Base-by-base conservation (phyloP, 2,888 invertebrate genomes). In the Dryobotodes eremita region DNA sequence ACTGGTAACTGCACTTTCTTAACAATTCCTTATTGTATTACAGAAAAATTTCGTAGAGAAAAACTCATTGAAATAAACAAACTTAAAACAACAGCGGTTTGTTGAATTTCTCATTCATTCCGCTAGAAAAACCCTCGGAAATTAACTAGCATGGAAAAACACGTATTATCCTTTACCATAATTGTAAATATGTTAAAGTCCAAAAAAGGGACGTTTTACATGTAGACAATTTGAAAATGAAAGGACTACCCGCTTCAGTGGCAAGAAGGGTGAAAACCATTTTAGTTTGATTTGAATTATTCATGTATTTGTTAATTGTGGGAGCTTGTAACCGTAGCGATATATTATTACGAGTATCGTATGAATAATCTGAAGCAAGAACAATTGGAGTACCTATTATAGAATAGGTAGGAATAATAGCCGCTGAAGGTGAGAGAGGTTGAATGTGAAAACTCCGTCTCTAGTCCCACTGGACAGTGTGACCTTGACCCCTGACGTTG, bases 251-350 rank as follows among this genome's bases (percentile, higher is more conserved):
- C 72, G 48, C 26, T 50, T 62, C 46, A 75, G 71, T 53, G 31
- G 50, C 64, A 53, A 46, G 76, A 77, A 79, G 68, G 77, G 71
- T 77, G 48, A 64, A 74, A 77, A 76, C 77, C 70, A 75, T 87
- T 85, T 75, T 61, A 74, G 72, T 77, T 77, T 50, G 64, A 68
- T 77, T 68, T 86, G 69, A 87, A 86, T 87, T 50, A 86, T 86
- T 87, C 81, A 86, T 87, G 64, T 65, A 72, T 48, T 36, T 70
- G 69, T 83, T 77, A 75, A 83, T 77, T 75, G 71, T 79, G 55
- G 76, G 53, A 26, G 23, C 26, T 69, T 69, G 86, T 83, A 59
- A 71, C 31, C 36, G 5, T 71, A 23, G 55, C 15, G 23, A 62
- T 79, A 23, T 83, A 75, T 73, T 79, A 66, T n/a, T n/a, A n/a